These are phyloP conservation scores for Nasonovia ribisnigri DNA, from an alignment of 2,888 invertebrate species.

Conservation along the genomic window DNA sequence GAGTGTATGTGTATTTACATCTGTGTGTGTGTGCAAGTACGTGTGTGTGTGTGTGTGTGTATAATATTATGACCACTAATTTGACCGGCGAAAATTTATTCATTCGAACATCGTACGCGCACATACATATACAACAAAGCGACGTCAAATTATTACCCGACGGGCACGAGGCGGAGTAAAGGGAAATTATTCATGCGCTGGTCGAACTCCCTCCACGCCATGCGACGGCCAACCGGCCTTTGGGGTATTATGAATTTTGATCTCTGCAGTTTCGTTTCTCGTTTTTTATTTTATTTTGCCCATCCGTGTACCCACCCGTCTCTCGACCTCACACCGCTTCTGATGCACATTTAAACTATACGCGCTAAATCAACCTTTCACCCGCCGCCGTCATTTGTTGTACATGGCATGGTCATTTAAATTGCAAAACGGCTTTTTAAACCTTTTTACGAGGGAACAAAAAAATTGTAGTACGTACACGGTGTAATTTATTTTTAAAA, in stretches of 20 bases:
- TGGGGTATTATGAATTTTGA: slow-evolving; percentile 50
- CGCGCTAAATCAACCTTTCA: slow-evolving; percentile 30
- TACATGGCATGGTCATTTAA: slow-evolving; percentile 15
- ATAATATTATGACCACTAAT: slow-evolving; percentile 2
- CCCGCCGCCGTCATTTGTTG: background rate
- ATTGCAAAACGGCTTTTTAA: slow-evolving; percentile 54
- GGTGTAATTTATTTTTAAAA: slow-evolving; percentile 41
- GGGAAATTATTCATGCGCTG: slow-evolving; percentile 57
- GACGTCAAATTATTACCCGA: slow-evolving; percentile 40
- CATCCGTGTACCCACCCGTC: background rate
- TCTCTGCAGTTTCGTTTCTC: slow-evolving; percentile 34
- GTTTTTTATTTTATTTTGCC: background rate
- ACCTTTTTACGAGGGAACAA: slow-evolving; percentile 34
- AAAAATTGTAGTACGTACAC: background rate
- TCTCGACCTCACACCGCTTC: background rate
- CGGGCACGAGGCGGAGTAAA: background rate
- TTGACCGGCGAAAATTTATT: slow-evolving; percentile 40
- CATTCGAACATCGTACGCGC: slow-evolving; percentile 8
- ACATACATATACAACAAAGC: background rate
- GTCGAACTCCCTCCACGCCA: background rate
- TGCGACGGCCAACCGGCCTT: background rate
- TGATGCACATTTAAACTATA: background rate
- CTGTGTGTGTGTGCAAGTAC: background rate
- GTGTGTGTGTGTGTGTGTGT: too few species aligned
- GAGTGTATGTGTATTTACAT: background rate